Conservation (phyloP, 2,888 invertebrate species). For the Thyatira batis region DNA sequence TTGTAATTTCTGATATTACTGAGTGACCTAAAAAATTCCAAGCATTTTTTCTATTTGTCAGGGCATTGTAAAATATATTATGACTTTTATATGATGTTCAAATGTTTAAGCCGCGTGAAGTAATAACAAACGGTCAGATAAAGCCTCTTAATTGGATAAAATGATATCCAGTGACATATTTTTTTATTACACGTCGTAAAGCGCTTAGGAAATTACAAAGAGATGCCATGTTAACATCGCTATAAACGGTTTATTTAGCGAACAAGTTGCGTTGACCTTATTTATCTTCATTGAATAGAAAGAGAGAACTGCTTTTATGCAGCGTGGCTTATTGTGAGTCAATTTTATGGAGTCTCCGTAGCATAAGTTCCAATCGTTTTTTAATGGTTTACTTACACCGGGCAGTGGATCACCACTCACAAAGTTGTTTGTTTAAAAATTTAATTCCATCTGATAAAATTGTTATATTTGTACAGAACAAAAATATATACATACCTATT, state of each 20-base stretch:
- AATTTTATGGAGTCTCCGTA: slow-evolving; percentile 16
- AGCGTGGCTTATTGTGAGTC: background rate
- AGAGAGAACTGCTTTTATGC: background rate
- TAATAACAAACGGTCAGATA: background rate
- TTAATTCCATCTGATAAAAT: slow-evolving; percentile 33
- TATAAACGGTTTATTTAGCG: background rate
- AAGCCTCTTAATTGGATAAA: background rate
- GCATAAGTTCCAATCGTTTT: slow-evolving; percentile 28
- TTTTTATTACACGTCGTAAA: slow-evolving; percentile 5
- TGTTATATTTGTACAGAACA: background rate
- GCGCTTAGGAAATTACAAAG: background rate
- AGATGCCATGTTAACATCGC: background rate
- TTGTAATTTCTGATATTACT: background rate
- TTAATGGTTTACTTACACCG: slow-evolving; percentile 17
- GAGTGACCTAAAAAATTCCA: no score
- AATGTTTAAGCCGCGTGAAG: no score
- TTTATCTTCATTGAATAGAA: background rate
- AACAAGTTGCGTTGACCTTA: background rate
- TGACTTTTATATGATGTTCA: no score
- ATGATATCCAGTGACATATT: background rate
- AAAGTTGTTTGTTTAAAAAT: slow-evolving; percentile 41
- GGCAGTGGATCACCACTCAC: slow-evolving; percentile 22
- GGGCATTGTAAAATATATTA: background rate
- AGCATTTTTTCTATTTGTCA: no score
- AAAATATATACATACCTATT: no score